A percentile compares a stretch with the other conserved stretches of the same genome.
phyloP scores from a whole-genome alignment of 2,113 vertebrate species.

The Sceloporus tristichus region DNA sequence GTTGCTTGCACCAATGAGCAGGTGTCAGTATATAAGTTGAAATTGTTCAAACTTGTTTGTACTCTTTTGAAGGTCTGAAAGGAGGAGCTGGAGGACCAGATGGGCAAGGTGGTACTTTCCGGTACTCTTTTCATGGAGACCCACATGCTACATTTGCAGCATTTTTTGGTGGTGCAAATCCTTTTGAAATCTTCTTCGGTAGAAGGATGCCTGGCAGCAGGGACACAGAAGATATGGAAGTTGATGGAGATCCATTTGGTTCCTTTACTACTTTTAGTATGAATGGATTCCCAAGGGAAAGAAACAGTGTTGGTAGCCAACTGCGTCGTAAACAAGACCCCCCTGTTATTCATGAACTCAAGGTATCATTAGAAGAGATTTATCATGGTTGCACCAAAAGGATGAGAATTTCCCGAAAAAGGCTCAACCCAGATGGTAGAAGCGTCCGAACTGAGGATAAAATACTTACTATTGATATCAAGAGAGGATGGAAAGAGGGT shows the following conservation, averaged over 20 bases:
- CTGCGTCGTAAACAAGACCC: slow-evolving; percentile 94
- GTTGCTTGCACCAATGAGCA: too few relatives aligned
- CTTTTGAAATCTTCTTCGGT: slow-evolving; percentile 98
- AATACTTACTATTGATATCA: slow-evolving; percentile 98
- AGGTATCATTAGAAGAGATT: slow-evolving; percentile 95
- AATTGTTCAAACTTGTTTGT: slow-evolving; percentile 27
- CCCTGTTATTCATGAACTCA: slow-evolving; percentile 93
- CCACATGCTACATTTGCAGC: slow-evolving; percentile 97
- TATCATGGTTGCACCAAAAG: slow-evolving; percentile 95
- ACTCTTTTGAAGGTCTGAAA: slow-evolving; percentile 86
- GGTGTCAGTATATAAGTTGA: background rate
- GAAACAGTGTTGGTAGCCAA: slow-evolving; percentile 86
- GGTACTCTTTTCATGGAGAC: slow-evolving; percentile 97
- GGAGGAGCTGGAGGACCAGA: slow-evolving; percentile 91
- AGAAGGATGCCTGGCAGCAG: slow-evolving; percentile 89
- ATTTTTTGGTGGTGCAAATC: slow-evolving; percentile 96
- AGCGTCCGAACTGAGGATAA: slow-evolving; percentile 94
- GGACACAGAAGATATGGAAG: slow-evolving; percentile 95
- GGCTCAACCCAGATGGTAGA: slow-evolving; percentile 93
- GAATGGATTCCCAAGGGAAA: slow-evolving; percentile 95
- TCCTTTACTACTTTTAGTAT: slow-evolving; percentile 93
- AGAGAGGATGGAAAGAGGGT: slow-evolving; percentile 97
- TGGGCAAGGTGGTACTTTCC: slow-evolving; percentile 91
- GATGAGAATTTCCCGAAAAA: slow-evolving; percentile 97
- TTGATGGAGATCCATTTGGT: slow-evolving; percentile 93